Evolutionary conservation across 2,888 invertebrate genomes (phyloP).

Genomic region (Drosophila antonietae): DNA sequence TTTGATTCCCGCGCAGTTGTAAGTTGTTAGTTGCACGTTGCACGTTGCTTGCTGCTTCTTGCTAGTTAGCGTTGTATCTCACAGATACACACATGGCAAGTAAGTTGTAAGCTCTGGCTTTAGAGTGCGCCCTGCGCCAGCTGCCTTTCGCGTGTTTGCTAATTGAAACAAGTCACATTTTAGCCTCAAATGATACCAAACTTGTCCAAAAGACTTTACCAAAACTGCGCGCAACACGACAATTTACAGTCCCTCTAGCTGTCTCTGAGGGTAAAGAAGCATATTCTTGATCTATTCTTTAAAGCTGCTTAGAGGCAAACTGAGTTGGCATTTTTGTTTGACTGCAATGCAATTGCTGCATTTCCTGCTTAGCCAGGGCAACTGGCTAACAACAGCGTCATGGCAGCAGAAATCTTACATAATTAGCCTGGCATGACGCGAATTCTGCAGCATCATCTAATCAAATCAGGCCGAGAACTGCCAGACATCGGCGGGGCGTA

Average conservation of each 20-base stretch:
- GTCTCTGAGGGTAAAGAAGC: neutral
- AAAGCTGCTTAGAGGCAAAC: neutral
- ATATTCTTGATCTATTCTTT: neutral
- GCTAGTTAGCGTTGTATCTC: conserved; percentile 35
- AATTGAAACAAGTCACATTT: conserved; percentile 74
- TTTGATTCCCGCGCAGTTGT: conserved; percentile 75
- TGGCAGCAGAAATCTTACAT: conserved; percentile 39
- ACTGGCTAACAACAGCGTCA: conserved; percentile 35
- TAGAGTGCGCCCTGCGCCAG: conserved; percentile 54
- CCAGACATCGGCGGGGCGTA: conserved; percentile 43
- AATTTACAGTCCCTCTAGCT: neutral
- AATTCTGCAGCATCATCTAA: conserved; percentile 74
- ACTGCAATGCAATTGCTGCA: conserved; percentile 31
- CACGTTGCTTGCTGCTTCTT: conserved; percentile 3
- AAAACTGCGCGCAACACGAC: conserved; percentile 13
- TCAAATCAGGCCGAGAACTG: conserved; percentile 54
- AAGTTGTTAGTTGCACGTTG: conserved; percentile 31
- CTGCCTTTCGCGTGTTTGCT: conserved; percentile 63
- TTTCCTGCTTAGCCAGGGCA: conserved; percentile 61
- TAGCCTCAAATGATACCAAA: conserved; percentile 63
- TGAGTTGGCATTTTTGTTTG: conserved; percentile 18
- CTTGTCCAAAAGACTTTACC: conserved; percentile 40
- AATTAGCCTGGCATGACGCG: conserved; percentile 34
- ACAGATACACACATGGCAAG: conserved; percentile 56
- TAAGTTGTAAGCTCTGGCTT: conserved; percentile 67